Base-by-base conservation (phyloP, 2,797 vertebrate genomes). In the Coranthus polyacanthus region DNA sequence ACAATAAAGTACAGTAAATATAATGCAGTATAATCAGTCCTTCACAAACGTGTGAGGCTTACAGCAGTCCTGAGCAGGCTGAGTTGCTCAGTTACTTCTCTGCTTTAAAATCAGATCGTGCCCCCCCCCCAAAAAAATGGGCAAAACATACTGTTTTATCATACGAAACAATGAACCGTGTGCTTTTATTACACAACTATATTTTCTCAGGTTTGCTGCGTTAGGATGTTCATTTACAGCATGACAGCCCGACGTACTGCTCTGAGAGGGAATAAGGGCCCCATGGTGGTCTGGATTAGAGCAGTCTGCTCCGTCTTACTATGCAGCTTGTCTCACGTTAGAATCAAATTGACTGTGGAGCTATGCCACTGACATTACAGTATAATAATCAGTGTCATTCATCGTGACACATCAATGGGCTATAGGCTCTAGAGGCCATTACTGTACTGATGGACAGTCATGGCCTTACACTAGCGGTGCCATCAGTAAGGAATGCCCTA, bases 261-360 rank as follows among this genome's bases (percentile, higher is more conserved):
- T 71, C 82, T 78, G 79, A 81, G 76, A 74, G 47, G 29, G 68
- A 60, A 78, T 64, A 38, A 54, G 66, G 72, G 53, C 66, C 75
- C 75, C 63, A 20, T 10, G 55, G 46, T 65, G 65, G 49, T 72
- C 52, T 53, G 57, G 68, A 68, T 74, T 62, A 73, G 64, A 77
- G 70, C 77, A 49, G 61, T 42, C 49, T 46, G 41, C 77, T 34
- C 55, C 72, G 54, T 72, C 16, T 17, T 18, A 69, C 41, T 15
- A 42, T 36, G 10, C 51, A 73, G 59, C 67, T 57, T 29, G 56
- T 74, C 74, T 54, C 42, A 46, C 52, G 44, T 54, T 38, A 11
- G 18, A 67, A 47, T 70, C 59, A 29, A 10, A 37, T 58, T 63
- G 44, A 37, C 63, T 66, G 44, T 41, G 2, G 18, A 59, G 26